These are phyloP conservation scores for Ciconia maguari DNA, from an alignment of 2,113 vertebrate genomes.

Conservation along the genomic window DNA sequence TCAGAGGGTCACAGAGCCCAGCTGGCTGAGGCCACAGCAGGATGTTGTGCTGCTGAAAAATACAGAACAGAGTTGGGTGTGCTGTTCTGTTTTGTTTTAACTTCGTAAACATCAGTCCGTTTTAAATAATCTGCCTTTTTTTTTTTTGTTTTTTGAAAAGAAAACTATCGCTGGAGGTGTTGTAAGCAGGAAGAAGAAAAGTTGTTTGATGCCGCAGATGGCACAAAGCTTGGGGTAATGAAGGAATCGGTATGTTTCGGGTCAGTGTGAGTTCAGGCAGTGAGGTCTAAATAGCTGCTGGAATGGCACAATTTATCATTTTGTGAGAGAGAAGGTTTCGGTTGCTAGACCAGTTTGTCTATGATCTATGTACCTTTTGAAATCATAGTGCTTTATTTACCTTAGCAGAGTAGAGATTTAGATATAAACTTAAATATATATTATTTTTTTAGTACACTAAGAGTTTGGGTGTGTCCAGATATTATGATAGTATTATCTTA, in stretches of 20 bases:
- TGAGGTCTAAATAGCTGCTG: constrained; percentile 19
- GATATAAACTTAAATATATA: background rate
- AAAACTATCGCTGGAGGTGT: constrained; percentile 6
- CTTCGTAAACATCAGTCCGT: background rate
- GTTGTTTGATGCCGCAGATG: background rate
- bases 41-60: background rate
- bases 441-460: background rate
- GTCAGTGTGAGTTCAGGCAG: constrained; percentile 16
- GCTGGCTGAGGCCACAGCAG: background rate
- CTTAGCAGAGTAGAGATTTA: background rate
- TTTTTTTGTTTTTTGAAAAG: background rate
- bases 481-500: background rate
- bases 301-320: constrained; percentile 22
- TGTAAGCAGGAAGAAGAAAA: constrained; percentile 28
- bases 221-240: constrained; percentile 6
- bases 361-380: constrained; percentile 12
- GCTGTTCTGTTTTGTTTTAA: constrained; percentile 22
- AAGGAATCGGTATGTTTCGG: background rate
- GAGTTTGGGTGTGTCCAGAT: background rate
- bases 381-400: constrained; percentile 1
- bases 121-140: background rate
- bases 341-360: constrained; percentile 6
- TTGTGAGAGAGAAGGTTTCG: background rate
- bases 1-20: background rate
- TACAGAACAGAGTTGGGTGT: background rate